Percentiles rank a stretch among this genome's conserved stretches.
Evolutionary conservation across 2,888 invertebrate species (phyloP).

Genomic region (Xylophagus ater): DNA sequence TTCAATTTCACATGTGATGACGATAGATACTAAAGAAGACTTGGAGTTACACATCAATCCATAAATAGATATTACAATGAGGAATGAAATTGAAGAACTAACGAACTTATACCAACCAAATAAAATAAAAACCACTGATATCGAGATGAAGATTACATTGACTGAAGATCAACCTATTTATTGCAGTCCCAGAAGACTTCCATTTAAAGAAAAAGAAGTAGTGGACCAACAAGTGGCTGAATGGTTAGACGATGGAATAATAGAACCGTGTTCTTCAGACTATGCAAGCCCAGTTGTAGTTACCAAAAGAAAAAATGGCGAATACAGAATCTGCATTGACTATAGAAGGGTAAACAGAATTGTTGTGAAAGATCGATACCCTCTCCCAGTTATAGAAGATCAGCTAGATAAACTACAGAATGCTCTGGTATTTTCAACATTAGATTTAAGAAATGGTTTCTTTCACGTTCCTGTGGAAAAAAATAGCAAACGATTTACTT

Average conservation of each 20-base stretch:
- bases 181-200: slow-evolving; percentile 3
- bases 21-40: too few species aligned
- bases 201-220: not conserved
- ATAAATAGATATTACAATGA: too few species aligned
- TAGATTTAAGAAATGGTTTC: slow-evolving; percentile 27
- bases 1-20: too few species aligned
- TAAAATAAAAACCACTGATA: not conserved
- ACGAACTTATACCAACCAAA: not conserved
- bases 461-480: slow-evolving; percentile 27
- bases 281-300: slow-evolving; percentile 22
- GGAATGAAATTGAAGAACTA: too few species aligned
- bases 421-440: slow-evolving; percentile 23
- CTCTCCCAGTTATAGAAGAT: slow-evolving; percentile 26
- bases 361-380: slow-evolving; percentile 21
- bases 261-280: slow-evolving; percentile 11
- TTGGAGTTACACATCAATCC: too few species aligned
- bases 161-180: not conserved
- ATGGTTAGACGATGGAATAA: slow-evolving; percentile 4
- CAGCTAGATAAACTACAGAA: slow-evolving; percentile 24
- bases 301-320: slow-evolving; percentile 20
- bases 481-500: slow-evolving; percentile 22
- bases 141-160: not conserved
- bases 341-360: slow-evolving; percentile 19
- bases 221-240: not conserved
- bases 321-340: slow-evolving; percentile 22